Base-by-base conservation (phyloP, 2,888 invertebrate species). In the Cerceris ruficornis region DNA sequence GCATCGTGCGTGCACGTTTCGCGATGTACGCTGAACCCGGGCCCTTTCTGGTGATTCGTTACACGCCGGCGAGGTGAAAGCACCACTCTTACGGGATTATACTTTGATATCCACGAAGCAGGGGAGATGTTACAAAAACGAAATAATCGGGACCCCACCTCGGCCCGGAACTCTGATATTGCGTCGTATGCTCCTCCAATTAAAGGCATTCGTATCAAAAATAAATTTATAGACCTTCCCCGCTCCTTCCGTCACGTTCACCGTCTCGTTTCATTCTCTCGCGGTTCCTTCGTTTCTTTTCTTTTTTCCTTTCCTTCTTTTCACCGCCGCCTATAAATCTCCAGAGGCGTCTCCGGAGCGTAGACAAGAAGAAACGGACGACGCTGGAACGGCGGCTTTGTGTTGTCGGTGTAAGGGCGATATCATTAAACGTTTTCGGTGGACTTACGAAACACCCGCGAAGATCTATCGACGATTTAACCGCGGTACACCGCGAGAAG, bases 21-120 rank as follows among this genome's bases (percentile, higher is more conserved):
- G 81, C 81, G 75, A 77, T 79, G 83, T 80, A 72, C 79, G 80
- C 82, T 69, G 79, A 76, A 69, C 81, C 77, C 67, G 82, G 84
- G 70, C 69, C 84, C 80, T 84, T 86, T 81, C 83, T 58, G 85
- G 83, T 83, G 85, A 86, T 86, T 86, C 85, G 86, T 86, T 86
- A 86, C 86, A 86, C 86, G 80, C 82, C 86, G 78, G 80, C 73
- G 74, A 76, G 73, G 75, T 81, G 77, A 86, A 85, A 86, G 85
- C 85, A 84, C 82, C 81, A 77, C 86, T 86, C 85, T 86, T 85
- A 77, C 84, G 80, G 82, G 86, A 85, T 85, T 85, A 85, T 66
- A 81, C 82, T 83, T 86, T 83, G 86, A 86, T 85, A 84, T 79
- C 76, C 84, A 84, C 82, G 86, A 80, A 77, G 70, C 79, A 62